Conservation (phyloP, 2,888 invertebrate genomes). For the Netelia melanura region DNA sequence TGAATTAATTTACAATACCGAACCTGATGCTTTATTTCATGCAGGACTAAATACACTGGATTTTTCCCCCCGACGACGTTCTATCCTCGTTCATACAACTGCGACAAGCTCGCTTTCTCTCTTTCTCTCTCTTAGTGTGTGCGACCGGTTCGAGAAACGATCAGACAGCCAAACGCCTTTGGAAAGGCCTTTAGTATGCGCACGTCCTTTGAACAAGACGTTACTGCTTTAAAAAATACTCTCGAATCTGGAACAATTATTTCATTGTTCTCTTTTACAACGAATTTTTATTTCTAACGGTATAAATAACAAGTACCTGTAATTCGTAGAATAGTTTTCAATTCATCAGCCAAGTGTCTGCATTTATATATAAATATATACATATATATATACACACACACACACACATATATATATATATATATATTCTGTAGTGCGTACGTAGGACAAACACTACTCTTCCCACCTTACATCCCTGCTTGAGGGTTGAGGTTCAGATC, state of each 20-base stretch:
- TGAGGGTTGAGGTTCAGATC: neutral
- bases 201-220: constrained; percentile 53
- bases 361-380: no score
- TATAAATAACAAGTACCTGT: neutral
- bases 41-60: neutral
- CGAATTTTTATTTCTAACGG: neutral
- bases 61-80: constrained; percentile 14
- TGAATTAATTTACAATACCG: neutral
- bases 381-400: no score
- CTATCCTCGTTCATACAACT: constrained; percentile 25
- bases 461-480: neutral
- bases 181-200: constrained; percentile 49
- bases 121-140: neutral
- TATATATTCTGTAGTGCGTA: neutral
- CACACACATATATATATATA: neutral
- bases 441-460: neutral
- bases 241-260: neutral
- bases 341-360: neutral
- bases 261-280: neutral
- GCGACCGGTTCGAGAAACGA: constrained; percentile 38
- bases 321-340: no score
- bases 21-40: constrained; percentile 1
- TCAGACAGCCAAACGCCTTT: constrained; percentile 42
- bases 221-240: neutral
- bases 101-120: constrained; percentile 8